These are phyloP conservation scores for Australoheros scitulus DNA, from an alignment of 2,113 vertebrate genomes.

Conservation along the genomic window DNA sequence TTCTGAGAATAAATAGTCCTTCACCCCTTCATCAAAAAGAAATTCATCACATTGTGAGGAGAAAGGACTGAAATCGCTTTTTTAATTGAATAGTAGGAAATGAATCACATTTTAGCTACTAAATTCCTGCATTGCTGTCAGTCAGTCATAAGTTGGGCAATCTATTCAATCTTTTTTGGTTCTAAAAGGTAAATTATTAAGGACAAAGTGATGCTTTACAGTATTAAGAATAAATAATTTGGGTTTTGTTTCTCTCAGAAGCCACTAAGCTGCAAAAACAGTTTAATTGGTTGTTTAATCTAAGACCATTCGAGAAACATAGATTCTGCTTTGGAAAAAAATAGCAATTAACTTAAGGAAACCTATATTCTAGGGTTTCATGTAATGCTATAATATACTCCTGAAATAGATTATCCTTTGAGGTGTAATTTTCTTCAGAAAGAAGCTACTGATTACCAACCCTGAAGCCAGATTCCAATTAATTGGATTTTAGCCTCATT, in stretches of 20 bases:
- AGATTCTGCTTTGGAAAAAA: background rate
- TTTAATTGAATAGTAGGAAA: constrained; percentile 32
- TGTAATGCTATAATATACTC: background rate
- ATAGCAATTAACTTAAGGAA: background rate
- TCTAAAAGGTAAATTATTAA: constrained; percentile 42
- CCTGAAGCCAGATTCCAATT: constrained; percentile 51
- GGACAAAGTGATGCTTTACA: constrained; percentile 26
- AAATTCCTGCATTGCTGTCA: background rate
- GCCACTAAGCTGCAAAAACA: background rate
- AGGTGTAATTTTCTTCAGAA: constrained; percentile 40
- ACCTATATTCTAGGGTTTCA: background rate
- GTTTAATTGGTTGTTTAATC: background rate
- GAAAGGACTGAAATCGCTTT: background rate
- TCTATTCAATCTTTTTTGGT: constrained; percentile 40
- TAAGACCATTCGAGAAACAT: background rate
- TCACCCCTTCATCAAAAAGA: background rate
- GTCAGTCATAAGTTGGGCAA: constrained; percentile 38
- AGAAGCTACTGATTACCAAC: constrained; percentile 24
- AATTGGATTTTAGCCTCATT: constrained; percentile 54
- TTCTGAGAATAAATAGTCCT: background rate
- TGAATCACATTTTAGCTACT: constrained; percentile 38
- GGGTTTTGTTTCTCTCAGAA: constrained; percentile 15
- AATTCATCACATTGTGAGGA: background rate
- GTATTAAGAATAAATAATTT: constrained; percentile 30
- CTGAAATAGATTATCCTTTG: constrained; percentile 41